Evolutionary conservation across 2,113 vertebrate species (phyloP), one percentile per base, ranked within the genome.

Genomic region (Vimba vimba): DNA sequence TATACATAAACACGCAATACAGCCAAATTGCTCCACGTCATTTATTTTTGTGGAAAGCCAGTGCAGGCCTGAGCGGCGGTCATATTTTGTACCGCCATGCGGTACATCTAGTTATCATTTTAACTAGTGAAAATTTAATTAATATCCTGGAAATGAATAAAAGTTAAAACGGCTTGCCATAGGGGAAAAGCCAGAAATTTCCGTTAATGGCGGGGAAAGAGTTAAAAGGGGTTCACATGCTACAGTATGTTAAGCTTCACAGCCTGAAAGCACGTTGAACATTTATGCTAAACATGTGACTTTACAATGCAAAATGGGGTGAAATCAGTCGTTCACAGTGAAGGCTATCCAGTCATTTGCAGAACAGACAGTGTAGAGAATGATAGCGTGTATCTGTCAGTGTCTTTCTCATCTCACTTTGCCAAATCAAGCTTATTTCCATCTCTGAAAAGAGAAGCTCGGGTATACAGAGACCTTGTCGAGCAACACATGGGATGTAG

Each of bases 401-500:
- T 27, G 30, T 50, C 33, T 68, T 6, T 82, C 57, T 74, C 60
- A 47, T 64, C 62, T 82, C 21, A 13, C 76, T 86, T 43, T 73
- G 30, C 74, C 82, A 76, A 55, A 79, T 82, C 30, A 52, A 71
- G 69, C 78, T 71, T 76, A 82, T 81, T 73, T 82, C 60, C 73
- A 74, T 79, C 57, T 79, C 83, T 82, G 50, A 85, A 80, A 64
- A 27, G 60, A 78, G 45, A 47, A n/a, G 79, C 83, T 89, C 19
- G 36, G 55, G 75, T 68, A 64, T 83, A 69, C 74, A 79, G 79
- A 62, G 64, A 87, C 78, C 75, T 77, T 84, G 89, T 79, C 84
- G 74, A 78, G 81, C 87, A 87, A 87, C 89, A 90, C 89, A 88
- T 88, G 89, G 87, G 60, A 87, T 39, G 87, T 87, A 79, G 89